phyloP scores from a whole-genome alignment of 30 jellyfish, hydroid and myxozoan genomes.

The Sanderia malayensis region DNA sequence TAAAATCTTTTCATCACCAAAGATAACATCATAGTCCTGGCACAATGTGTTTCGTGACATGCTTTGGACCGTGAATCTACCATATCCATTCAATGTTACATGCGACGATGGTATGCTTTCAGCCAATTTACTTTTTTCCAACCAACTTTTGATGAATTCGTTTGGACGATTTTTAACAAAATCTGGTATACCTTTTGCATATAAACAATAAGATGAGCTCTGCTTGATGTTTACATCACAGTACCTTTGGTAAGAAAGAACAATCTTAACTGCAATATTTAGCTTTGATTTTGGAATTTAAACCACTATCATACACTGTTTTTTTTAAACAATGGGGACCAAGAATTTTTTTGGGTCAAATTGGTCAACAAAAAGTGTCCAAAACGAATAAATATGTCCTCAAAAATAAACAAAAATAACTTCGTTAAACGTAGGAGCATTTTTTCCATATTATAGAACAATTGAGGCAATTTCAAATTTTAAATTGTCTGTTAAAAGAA shows the following conservation, averaged over 20 bases:
- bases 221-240: background rate
- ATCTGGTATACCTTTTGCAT: background rate
- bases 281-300: background rate
- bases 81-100: background rate
- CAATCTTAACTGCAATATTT: background rate
- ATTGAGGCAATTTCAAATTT: background rate
- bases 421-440: background rate
- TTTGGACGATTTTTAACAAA: background rate
- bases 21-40: background rate
- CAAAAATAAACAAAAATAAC: background rate
- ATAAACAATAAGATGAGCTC: background rate
- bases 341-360: background rate
- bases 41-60: background rate
- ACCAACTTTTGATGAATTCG: background rate
- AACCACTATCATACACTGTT: background rate
- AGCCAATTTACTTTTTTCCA: background rate
- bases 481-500: background rate
- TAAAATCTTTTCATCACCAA: background rate
- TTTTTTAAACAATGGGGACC: background rate
- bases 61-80: background rate
- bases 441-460: background rate
- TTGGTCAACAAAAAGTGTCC: background rate
- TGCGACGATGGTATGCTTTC: background rate
- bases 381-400: background rate
- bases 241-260: background rate